Percentiles rank a stretch among this genome's conserved stretches.
Conservation (phyloP, 2,113 vertebrate genomes). For the Psilopsiagon aymara region DNA sequence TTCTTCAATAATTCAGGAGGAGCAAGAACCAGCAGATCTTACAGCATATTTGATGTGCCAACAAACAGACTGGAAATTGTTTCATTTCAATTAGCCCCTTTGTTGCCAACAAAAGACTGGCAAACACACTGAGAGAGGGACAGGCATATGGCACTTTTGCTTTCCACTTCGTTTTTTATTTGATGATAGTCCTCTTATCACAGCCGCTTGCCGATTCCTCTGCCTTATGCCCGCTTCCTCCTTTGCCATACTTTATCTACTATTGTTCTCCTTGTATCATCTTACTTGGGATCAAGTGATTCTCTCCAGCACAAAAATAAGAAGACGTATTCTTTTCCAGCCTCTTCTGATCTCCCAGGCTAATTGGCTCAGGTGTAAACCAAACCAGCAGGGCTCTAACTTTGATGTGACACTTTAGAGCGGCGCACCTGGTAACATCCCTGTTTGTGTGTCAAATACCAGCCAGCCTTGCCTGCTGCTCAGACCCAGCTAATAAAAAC, state of each 20-base stretch:
- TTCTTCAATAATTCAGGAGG: conserved; percentile 88
- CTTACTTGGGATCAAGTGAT: conserved; percentile 89
- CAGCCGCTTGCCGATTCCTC: conserved; percentile 65
- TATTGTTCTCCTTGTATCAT: conserved; percentile 71
- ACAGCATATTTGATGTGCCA: conserved; percentile 90
- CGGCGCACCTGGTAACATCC: conserved; percentile 72
- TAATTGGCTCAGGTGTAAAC: conserved; percentile 98
- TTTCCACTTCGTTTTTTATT: conserved; percentile 66
- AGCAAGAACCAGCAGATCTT: conserved; percentile 87
- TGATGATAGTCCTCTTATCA: conserved; percentile 51
- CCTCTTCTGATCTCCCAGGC: conserved; percentile 84
- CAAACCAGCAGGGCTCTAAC: conserved; percentile 85
- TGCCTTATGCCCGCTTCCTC: conserved; percentile 58
- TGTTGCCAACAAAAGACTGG: conserved; percentile 87
- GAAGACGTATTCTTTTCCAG: conserved; percentile 79
- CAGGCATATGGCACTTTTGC: conserved; percentile 74
- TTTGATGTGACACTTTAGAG: conserved; percentile 85
- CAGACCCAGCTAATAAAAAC: conserved; percentile 72
- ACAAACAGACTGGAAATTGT: conserved; percentile 83
- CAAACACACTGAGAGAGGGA: conserved; percentile 82
- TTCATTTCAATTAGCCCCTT: conserved; percentile 91
- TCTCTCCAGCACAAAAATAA: conserved; percentile 73
- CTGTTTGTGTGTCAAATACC: conserved; percentile 78
- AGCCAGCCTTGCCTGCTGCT: conserved; percentile 77
- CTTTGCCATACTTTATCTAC: conserved; percentile 71